Percentiles rank a stretch among this genome's conserved stretches.
Evolutionary conservation across 2,113 vertebrate genomes (phyloP).

Genomic region (Lynx canadensis): DNA sequence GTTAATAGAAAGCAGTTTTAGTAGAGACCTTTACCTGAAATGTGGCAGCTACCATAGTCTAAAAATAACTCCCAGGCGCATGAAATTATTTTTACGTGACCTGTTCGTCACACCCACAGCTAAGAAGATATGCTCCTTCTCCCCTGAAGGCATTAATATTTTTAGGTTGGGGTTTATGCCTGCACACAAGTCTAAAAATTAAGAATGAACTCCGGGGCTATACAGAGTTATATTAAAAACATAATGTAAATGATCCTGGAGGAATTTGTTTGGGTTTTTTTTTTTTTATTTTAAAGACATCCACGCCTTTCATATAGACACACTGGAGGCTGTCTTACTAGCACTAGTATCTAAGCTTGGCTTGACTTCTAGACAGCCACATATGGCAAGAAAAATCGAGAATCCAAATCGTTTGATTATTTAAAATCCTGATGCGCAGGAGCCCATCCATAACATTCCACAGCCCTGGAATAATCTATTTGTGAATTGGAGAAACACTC

Average conservation of each 20-base stretch:
- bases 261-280: neutral
- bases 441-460: neutral
- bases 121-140: constrained; percentile 31
- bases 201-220: constrained; percentile 75
- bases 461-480: neutral
- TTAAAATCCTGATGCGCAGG: constrained; percentile 17
- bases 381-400: constrained; percentile 2
- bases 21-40: constrained; percentile 77
- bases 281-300: constrained; percentile 31
- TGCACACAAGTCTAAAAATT: constrained; percentile 67
- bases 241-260: constrained; percentile 48
- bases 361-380: constrained; percentile 47
- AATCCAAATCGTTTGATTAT: neutral
- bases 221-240: constrained; percentile 64
- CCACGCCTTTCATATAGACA: constrained; percentile 9
- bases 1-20: constrained; percentile 76
- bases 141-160: constrained; percentile 56
- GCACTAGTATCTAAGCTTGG: constrained; percentile 4
- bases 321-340: neutral
- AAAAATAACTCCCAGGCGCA: constrained; percentile 75
- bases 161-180: constrained; percentile 69
- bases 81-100: constrained; percentile 70
- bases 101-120: constrained; percentile 68
- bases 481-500: constrained; percentile 32
- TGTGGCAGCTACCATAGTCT: constrained; percentile 72